Base-by-base conservation (phyloP, 2,888 invertebrate species). In the Papilio gigon region DNA sequence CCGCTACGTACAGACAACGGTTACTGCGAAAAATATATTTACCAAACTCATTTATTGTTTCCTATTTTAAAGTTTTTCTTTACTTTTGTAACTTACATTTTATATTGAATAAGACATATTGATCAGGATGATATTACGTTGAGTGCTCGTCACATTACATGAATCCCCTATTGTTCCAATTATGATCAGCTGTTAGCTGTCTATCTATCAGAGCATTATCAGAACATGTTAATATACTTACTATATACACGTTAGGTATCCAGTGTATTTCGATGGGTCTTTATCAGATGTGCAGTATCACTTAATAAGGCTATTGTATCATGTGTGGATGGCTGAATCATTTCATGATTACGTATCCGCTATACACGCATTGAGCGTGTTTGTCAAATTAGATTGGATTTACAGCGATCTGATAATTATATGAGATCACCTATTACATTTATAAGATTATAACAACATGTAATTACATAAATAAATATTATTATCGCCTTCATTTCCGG, bases 281-380 rank as follows among this genome's bases (percentile, higher is more conserved):
- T 50, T 67, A 67, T 67, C 67, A 35, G 25, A 27, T 25, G 17
- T 5, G 12, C 63, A 70, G 65, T 64, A 68, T 77, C 75, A 77
- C 74, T 76, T 78, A 77, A 78, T 78, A 79, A 78, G 72, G 71
- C 76, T 40, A 80, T 81, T 81, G 81, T 81, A 72, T 73, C 47
- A 62, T 12, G 70, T 67, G 59, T 77, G 73, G 77, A 80, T 77
- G 71, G 78, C 74, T 80, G 78, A 78, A 80, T 81, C 80, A 81
- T 76, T 68, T 70, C 65, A 64, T 65, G 72, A 77, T 77, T 78
- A 78, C 75, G 40, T 53, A 12, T 70, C 47, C 47, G 59, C 75
- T 73, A 74, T 27, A 22, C 47, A 61, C 17, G n/a, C 33, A 40
- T 61, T 20, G 47, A 61, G 61, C 50, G 12, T 30, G 27, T 71